Conservation (phyloP, 1,140 invertebrate species). For the Drosophila arawakana region DNA sequence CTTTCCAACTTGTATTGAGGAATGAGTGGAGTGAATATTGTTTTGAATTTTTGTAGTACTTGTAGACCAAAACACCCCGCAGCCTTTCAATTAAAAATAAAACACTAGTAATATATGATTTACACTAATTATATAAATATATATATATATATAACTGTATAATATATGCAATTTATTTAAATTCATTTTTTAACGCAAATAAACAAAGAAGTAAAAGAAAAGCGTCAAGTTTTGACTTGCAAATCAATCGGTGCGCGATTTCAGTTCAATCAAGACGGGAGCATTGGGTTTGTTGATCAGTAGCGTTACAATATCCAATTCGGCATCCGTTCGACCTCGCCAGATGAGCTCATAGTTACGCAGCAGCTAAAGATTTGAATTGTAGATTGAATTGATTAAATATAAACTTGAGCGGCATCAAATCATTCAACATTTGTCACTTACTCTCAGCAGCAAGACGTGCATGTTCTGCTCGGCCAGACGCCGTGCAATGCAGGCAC, state of each 20-base stretch:
- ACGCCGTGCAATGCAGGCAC: constrained; percentile 94
- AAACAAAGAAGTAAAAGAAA: constrained; percentile 38
- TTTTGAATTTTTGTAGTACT: constrained; percentile 64
- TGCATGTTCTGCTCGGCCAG: constrained; percentile 95
- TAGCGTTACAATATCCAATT: constrained; percentile 88
- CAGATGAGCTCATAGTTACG: constrained; percentile 89
- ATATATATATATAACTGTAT: constrained; percentile 20
- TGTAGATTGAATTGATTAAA: constrained; percentile 8
- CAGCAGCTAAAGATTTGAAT: constrained; percentile 87
- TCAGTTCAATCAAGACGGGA: constrained; percentile 86
- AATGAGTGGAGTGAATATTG: constrained; percentile 18
- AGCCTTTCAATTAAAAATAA: constrained; percentile 70
- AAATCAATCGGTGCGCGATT: constrained; percentile 42
- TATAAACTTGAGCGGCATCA: background rate
- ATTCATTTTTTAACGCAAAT: constrained; percentile 39
- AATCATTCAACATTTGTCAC: constrained; percentile 48
- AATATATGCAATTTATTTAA: constrained; percentile 59
- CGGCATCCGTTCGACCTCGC: constrained; percentile 85
- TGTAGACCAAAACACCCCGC: constrained; percentile 75
- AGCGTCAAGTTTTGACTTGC: constrained; percentile 33
- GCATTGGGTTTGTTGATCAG: constrained; percentile 92
- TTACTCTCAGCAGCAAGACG: constrained; percentile 91
- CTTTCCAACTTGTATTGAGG: constrained; percentile 48
- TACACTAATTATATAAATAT: constrained; percentile 71
- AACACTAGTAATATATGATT: constrained; percentile 77